phyloP scores from a whole-genome alignment of 1,140 invertebrate genomes.

The Hylyphantes graminicola region DNA sequence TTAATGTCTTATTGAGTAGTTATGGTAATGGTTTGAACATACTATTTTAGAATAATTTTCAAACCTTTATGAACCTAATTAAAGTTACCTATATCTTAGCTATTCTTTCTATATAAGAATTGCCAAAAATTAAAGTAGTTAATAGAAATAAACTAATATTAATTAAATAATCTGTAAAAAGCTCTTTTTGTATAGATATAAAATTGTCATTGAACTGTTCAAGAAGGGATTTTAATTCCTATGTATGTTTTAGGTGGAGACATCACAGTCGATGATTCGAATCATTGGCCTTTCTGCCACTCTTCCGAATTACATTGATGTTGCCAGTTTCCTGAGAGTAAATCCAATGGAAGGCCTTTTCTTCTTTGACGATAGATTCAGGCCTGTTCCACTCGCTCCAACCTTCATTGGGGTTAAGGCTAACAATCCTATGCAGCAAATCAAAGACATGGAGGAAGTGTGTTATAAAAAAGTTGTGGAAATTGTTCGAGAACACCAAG shows the following conservation, averaged over 20 bases:
- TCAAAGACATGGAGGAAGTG: constrained; percentile 89
- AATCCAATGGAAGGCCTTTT: constrained; percentile 94
- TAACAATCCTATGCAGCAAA: constrained; percentile 79
- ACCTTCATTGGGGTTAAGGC: constrained; percentile 93
- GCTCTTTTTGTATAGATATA: background rate
- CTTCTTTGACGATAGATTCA: constrained; percentile 96
- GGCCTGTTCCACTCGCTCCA: constrained; percentile 93
- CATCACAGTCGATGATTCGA: constrained; percentile 95
- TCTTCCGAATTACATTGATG: constrained; percentile 97
- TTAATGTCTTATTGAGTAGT: no score
- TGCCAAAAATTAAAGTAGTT: no score
- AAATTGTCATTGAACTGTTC: background rate
- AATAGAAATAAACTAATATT: no score
- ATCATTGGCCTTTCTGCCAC: constrained; percentile 99
- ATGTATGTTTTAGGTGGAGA: constrained; percentile 77
- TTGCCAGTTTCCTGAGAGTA: constrained; percentile 92
- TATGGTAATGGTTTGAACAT: no score
- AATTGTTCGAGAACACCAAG: constrained; percentile 88
- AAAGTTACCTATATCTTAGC: no score
- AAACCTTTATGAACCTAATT: no score
- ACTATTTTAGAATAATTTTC: no score
- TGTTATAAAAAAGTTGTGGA: constrained; percentile 94
- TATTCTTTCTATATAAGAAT: no score
- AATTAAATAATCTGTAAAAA: no score
- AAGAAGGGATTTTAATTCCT: background rate